Evolutionary conservation across 2,888 invertebrate genomes (phyloP).

Genomic region (Tachystola acroxantha): DNA sequence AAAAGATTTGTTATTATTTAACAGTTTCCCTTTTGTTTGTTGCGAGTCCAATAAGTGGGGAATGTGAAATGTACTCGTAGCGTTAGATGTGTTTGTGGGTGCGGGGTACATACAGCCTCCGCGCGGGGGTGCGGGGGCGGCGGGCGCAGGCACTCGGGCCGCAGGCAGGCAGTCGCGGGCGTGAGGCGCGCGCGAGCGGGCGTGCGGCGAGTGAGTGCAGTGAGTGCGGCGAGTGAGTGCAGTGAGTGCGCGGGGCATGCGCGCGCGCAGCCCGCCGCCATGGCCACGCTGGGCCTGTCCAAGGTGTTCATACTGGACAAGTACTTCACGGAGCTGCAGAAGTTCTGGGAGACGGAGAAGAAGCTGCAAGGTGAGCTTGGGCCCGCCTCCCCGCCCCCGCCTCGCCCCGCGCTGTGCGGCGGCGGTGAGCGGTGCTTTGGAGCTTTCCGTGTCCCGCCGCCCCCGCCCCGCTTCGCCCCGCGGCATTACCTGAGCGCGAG

Average conservation of each 20-base stretch:
- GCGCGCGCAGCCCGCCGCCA: slow-evolving; percentile 71
- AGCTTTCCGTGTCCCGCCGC: background rate
- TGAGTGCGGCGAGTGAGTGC: slow-evolving; percentile 41
- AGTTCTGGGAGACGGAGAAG: slow-evolving; percentile 98
- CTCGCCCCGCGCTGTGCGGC: background rate
- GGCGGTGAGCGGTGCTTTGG: too few relatives aligned
- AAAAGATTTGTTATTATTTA: too few relatives aligned
- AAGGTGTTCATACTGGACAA: slow-evolving; percentile 99
- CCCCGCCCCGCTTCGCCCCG: slow-evolving; percentile 4
- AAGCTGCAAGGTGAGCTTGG: slow-evolving; percentile 91
- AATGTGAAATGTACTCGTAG: too few relatives aligned
- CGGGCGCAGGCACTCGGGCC: slow-evolving; percentile 14
- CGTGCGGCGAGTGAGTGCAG: slow-evolving; percentile 28
- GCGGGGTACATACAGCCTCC: slow-evolving; percentile 42
- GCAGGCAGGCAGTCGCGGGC: slow-evolving; percentile 14
- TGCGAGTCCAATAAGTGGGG: too few relatives aligned
- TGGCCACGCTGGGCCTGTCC: slow-evolving; percentile 97
- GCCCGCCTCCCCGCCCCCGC: slow-evolving; percentile 13
- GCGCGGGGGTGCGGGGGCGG: slow-evolving; percentile 13
- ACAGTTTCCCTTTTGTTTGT: too few relatives aligned
- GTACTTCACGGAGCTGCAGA: slow-evolving; percentile 97
- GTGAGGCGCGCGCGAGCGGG: slow-evolving; percentile 36
- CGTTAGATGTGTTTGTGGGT: too few relatives aligned
- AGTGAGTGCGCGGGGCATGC: slow-evolving; percentile 55
- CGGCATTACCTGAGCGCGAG: slow-evolving; percentile 12